Conservation (phyloP, 2,888 invertebrate genomes). For the Ochropleura plecta region DNA sequence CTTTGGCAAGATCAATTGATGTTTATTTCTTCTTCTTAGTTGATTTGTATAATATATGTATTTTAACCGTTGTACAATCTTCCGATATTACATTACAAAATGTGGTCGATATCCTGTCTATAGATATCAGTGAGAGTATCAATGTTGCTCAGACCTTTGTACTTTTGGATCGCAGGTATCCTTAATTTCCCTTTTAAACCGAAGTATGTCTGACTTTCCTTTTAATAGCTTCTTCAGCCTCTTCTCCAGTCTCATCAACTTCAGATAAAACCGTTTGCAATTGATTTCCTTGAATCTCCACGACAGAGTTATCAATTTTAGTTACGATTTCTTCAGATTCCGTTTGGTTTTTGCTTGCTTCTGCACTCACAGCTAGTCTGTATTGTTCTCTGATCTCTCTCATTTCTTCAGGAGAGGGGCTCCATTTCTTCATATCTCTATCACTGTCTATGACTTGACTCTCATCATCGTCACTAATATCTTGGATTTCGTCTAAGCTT, state of each 20-base stretch:
- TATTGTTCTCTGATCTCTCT: constrained; percentile 41
- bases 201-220: constrained; percentile 46
- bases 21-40: neutral
- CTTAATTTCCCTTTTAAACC: constrained; percentile 17
- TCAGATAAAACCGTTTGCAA: constrained; percentile 24
- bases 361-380: constrained; percentile 53
- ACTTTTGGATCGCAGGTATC: neutral
- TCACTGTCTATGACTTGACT: constrained; percentile 50
- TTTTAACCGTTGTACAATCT: neutral
- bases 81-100: neutral
- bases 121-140: neutral
- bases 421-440: constrained; percentile 50
- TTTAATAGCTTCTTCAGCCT: constrained; percentile 13
- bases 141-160: neutral
- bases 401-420: constrained; percentile 46
- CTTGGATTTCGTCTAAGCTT: constrained; percentile 61
- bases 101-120: neutral
- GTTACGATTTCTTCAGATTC: constrained; percentile 66
- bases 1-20: neutral
- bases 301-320: constrained; percentile 55
- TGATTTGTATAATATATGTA: neutral
- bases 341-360: constrained; percentile 66
- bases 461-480: constrained; percentile 62
- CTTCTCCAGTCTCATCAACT: constrained; percentile 40
- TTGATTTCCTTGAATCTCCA: constrained; percentile 13